A percentile compares a stretch with the other conserved stretches of the same genome.
Conservation (phyloP, 2,797 vertebrate genomes). For the Lutra lutra region DNA sequence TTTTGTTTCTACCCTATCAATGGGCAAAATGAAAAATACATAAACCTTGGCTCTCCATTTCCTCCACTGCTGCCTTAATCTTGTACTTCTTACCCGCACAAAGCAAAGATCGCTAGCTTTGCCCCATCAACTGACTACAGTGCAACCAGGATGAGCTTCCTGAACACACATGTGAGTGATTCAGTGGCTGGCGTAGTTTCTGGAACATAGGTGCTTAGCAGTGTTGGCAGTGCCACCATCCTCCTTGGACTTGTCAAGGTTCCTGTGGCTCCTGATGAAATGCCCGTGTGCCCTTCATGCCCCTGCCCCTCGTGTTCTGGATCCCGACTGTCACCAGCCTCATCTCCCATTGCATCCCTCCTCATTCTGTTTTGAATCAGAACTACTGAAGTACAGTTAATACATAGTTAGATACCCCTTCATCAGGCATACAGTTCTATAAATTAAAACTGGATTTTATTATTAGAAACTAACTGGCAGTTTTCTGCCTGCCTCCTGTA, state of each 20-base stretch:
- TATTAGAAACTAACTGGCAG: neutral
- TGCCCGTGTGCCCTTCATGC: accelerated
- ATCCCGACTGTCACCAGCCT: neutral
- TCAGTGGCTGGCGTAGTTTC: neutral
- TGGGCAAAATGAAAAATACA: neutral
- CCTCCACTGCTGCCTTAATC: neutral
- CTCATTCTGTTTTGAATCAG: neutral
- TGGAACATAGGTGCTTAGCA: neutral
- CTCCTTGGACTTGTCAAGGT: neutral
- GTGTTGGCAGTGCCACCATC: neutral
- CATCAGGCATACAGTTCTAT: neutral
- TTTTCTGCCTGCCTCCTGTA: neutral
- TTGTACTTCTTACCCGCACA: neutral
- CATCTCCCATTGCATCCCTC: neutral
- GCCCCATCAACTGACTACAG: neutral
- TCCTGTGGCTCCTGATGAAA: neutral
- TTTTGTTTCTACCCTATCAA: neutral
- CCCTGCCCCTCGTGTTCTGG: neutral
- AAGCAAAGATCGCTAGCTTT: neutral
- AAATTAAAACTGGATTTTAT: neutral
- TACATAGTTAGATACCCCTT: neutral
- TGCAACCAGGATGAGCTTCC: neutral
- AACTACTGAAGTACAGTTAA: neutral
- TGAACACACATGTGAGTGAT: neutral
- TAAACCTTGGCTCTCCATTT: neutral